phyloP scores from a whole-genome alignment of 2,888 invertebrate genomes.

The Zygogramma bicolorata region DNA sequence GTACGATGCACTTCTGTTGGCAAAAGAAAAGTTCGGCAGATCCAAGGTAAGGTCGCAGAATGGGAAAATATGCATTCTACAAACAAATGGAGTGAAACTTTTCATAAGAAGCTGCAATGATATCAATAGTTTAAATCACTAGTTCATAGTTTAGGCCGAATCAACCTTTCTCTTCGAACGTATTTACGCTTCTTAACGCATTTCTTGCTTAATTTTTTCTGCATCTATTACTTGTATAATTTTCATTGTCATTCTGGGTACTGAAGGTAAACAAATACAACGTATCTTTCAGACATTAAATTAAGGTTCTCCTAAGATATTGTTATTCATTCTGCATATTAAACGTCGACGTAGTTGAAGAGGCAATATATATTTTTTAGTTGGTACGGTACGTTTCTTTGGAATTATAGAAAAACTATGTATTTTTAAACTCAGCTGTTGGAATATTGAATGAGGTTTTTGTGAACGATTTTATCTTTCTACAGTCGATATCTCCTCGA shows the following conservation, averaged over 20 bases:
- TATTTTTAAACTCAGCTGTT: conserved; percentile 2
- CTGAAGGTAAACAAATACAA: background rate
- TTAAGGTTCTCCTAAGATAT: background rate
- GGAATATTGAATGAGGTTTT: conserved; percentile 3
- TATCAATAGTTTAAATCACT: no score
- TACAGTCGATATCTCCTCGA: background rate
- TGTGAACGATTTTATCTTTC: conserved; percentile 13
- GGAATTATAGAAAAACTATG: background rate
- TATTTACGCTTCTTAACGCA: conserved; percentile 5
- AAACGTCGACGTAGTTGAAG: background rate
- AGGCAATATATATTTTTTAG: no score
- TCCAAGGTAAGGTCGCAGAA: conserved; percentile 19
- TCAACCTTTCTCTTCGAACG: no score
- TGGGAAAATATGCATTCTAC: conserved; percentile 19
- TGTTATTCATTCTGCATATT: conserved; percentile 14
- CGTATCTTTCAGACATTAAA: conserved; percentile 5
- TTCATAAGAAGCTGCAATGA: no score
- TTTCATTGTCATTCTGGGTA: background rate
- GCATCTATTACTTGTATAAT: conserved; percentile 9
- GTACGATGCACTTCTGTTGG: conserved; percentile 11
- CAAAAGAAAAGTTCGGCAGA: conserved; percentile 10
- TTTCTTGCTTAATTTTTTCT: background rate
- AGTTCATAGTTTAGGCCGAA: no score
- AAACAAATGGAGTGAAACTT: background rate
- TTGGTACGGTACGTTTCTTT: background rate